Evolutionary conservation across 1,140 invertebrate genomes (phyloP).

Genomic region (Cotesia vestalis): DNA sequence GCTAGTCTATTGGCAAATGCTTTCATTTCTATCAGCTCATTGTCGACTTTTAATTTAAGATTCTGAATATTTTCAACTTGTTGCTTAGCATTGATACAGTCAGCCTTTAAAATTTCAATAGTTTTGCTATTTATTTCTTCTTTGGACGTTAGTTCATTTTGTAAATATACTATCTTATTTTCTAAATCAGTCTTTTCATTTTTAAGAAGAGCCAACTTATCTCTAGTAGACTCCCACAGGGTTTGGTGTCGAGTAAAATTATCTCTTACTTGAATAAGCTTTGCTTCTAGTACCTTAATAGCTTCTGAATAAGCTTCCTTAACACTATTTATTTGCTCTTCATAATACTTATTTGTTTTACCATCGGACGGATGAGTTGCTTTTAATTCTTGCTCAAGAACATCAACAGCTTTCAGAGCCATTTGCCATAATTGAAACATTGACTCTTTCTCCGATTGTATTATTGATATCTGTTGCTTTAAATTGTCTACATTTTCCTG

Average conservation of each 20-base stretch:
- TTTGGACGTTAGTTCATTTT: constrained; percentile 46
- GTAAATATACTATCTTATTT: constrained; percentile 41
- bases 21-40: constrained; percentile 49
- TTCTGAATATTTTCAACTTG: constrained; percentile 48
- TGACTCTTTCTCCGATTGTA: constrained; percentile 69
- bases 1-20: constrained; percentile 41
- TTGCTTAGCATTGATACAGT: constrained; percentile 45
- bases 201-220: constrained; percentile 50
- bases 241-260: constrained; percentile 58
- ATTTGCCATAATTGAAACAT: constrained; percentile 70
- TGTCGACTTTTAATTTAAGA: constrained; percentile 49
- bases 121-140: constrained; percentile 48
- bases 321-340: constrained; percentile 54
- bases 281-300: constrained; percentile 58
- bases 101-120: constrained; percentile 48
- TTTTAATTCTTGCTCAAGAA: constrained; percentile 68
- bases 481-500: constrained; percentile 53
- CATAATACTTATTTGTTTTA: constrained; percentile 49
- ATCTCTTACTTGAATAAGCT: constrained; percentile 56
- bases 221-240: constrained; percentile 50
- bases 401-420: constrained; percentile 68
- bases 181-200: constrained; percentile 49
- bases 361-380: constrained; percentile 55
- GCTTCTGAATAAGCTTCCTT: constrained; percentile 62
- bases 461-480: constrained; percentile 52